phyloP scores from a whole-genome alignment of 2,113 vertebrate species.

The Geothlypis trichas region DNA sequence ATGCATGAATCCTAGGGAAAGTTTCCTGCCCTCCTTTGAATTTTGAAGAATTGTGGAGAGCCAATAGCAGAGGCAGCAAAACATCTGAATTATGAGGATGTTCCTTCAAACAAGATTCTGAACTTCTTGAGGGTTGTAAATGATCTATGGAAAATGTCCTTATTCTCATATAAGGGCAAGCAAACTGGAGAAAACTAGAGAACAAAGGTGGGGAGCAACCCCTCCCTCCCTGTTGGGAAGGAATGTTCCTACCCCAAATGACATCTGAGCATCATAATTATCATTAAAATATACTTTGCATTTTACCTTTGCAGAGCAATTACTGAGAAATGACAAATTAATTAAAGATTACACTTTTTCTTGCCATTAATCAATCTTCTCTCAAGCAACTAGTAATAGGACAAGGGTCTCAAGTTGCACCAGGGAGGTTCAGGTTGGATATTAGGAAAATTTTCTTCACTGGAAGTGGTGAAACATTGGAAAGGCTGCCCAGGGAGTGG shows the following conservation, averaged over 20 bases:
- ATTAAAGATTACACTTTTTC: background rate
- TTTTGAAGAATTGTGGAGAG: background rate
- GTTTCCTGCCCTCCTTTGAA: background rate
- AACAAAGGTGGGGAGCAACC: background rate
- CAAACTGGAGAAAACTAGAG: background rate
- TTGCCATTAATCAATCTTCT: background rate
- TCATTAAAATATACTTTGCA: background rate
- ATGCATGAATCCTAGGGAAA: background rate
- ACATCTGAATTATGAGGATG: background rate
- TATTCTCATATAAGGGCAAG: background rate
- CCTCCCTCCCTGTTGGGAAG: background rate
- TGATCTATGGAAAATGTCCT: background rate
- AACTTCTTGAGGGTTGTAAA: rapidly evolving
- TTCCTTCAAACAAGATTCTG: background rate
- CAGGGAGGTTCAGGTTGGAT: background rate
- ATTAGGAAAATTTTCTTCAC: background rate
- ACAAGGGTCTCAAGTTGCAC: background rate
- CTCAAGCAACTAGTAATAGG: background rate
- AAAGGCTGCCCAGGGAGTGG: background rate
- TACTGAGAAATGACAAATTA: background rate
- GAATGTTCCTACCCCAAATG: background rate
- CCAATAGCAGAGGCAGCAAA: background rate
- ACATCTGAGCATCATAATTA: background rate
- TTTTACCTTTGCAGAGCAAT: background rate
- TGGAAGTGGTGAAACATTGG: background rate